phyloP scores from a whole-genome alignment of 2,113 vertebrate genomes.

The Rhinoptilus africanus region DNA sequence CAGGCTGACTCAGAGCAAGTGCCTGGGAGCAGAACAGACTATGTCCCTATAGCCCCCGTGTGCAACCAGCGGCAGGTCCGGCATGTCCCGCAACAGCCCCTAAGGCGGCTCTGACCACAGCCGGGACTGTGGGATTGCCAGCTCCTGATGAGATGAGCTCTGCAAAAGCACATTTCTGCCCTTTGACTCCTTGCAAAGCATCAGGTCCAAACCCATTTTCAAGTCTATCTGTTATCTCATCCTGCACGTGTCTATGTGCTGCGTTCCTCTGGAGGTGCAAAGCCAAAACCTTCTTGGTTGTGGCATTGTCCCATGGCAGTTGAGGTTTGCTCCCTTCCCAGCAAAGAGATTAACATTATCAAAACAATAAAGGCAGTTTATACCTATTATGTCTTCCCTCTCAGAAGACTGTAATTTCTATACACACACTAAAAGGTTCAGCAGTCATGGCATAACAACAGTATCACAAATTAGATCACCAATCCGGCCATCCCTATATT shows the following conservation, averaged over 20 bases:
- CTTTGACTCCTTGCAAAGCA: not conserved
- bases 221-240: not conserved
- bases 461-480: not conserved
- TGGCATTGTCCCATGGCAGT: not conserved
- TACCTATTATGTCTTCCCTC: not conserved
- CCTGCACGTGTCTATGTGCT: fast-evolving
- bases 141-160: not conserved
- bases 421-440: not conserved
- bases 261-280: not conserved
- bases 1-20: not conserved
- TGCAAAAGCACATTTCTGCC: not conserved
- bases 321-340: not conserved
- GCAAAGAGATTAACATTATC: not conserved
- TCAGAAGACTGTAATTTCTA: not conserved
- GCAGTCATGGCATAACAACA: not conserved
- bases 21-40: not conserved
- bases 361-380: not conserved
- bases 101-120: not conserved
- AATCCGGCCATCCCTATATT: not conserved
- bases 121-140: not conserved
- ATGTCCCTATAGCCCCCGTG: no score
- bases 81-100: not conserved
- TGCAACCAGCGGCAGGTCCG: not conserved
- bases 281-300: not conserved
- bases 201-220: not conserved